Conservation (phyloP, 2,113 vertebrate species). For the Protobothrops mucrosquamatus region DNA sequence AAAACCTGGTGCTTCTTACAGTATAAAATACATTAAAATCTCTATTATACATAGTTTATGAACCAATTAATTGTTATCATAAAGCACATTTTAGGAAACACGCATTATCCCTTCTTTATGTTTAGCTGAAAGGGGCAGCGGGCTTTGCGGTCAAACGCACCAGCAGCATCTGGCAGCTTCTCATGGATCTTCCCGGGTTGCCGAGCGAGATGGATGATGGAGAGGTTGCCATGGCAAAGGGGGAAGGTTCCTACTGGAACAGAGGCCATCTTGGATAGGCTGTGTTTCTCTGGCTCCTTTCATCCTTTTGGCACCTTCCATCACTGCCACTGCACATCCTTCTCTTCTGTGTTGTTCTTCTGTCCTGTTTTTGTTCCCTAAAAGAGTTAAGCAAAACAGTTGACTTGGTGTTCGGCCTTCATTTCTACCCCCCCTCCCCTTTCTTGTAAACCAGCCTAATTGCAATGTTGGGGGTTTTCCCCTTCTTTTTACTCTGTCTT, state of each 20-base stretch:
- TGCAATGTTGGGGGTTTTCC: background rate
- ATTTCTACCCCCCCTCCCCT: background rate
- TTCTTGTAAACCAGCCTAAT: background rate
- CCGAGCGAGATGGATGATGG: constrained; percentile 9
- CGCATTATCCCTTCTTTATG: constrained; percentile 79
- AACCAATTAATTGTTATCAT: constrained; percentile 78
- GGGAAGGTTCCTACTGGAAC: background rate
- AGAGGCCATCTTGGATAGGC: background rate
- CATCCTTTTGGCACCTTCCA: background rate
- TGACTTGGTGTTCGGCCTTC: background rate
- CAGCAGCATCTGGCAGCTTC: constrained; percentile 16
- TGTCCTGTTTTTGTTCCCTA: background rate
- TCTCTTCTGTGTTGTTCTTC: background rate
- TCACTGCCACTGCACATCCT: background rate
- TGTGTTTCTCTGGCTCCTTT: constrained; percentile 2
- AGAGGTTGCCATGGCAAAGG: constrained; percentile 3
- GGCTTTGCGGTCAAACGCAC: constrained; percentile 60
- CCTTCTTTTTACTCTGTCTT: background rate
- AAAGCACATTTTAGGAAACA: constrained; percentile 75
- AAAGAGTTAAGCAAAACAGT: background rate
- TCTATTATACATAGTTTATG: constrained; percentile 83
- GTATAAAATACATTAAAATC: constrained; percentile 78
- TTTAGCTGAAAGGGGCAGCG: constrained; percentile 75
- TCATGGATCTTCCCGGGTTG: constrained; percentile 17
- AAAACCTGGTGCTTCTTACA: constrained; percentile 84